Evolutionary conservation across 2,113 vertebrate genomes (phyloP).

Genomic region (Lampris megalopsis): DNA sequence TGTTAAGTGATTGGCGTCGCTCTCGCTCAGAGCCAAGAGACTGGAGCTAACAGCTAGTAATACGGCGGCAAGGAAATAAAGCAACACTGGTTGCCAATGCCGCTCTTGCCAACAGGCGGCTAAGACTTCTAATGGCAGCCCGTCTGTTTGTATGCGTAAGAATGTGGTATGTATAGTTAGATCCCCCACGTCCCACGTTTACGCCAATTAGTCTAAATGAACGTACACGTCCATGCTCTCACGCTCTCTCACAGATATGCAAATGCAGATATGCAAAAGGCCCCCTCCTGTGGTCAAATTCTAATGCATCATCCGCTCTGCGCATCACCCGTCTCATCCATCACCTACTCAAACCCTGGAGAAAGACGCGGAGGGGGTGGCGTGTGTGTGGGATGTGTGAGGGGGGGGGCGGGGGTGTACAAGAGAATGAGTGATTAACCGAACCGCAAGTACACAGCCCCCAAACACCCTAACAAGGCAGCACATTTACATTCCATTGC

Average conservation of each 20-base stretch:
- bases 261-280: conserved; percentile 3
- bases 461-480: conserved; percentile 74
- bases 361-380: conserved; percentile 32
- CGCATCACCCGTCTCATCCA: conserved; percentile 65
- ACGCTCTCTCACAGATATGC: conserved; percentile 8
- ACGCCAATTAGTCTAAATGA: not conserved
- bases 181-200: not conserved
- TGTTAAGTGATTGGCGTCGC: conserved; percentile 44
- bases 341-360: conserved; percentile 57
- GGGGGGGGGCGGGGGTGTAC: not conserved
- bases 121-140: conserved; percentile 52
- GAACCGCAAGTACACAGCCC: conserved; percentile 68
- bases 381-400: conserved; percentile 10
- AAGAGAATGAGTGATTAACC: conserved; percentile 75
- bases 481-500: conserved; percentile 74
- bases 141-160: conserved; percentile 38
- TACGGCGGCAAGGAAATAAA: conserved; percentile 57
- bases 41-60: conserved; percentile 52
- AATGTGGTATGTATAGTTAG: conserved; percentile 15
- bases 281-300: conserved; percentile 56
- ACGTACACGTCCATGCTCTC: not conserved
- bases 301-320: conserved; percentile 54
- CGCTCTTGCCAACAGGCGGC: conserved; percentile 30
- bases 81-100: conserved; percentile 51
- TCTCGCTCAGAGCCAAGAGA: conserved; percentile 54